Evolutionary conservation across 2,797 vertebrate species (phyloP).

Genomic region (Xiphophorus birchmanni): DNA sequence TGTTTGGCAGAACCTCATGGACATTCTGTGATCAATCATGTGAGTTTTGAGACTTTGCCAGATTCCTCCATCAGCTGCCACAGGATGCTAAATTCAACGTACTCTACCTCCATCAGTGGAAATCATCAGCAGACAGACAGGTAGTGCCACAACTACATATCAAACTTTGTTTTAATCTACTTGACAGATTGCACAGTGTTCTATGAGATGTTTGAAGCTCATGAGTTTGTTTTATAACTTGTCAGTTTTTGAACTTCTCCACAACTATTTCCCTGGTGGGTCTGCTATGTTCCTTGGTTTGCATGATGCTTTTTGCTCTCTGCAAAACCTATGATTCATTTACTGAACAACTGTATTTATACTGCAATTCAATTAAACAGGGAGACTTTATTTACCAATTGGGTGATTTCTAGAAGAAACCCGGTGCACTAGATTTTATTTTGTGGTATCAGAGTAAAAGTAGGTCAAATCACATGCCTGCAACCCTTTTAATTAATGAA

Average conservation of each 20-base stretch:
- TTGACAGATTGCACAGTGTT: not conserved
- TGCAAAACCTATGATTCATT: not conserved
- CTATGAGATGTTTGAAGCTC: not conserved
- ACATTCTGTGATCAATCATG: slow-evolving; percentile 76
- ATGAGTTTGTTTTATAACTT: not conserved
- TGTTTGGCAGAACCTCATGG: slow-evolving; percentile 76
- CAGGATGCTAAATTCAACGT: slow-evolving; percentile 69
- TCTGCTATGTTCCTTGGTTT: not conserved
- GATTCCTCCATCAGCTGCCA: slow-evolving; percentile 76
- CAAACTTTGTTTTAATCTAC: not conserved
- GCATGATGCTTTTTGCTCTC: not conserved
- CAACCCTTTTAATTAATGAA: not conserved
- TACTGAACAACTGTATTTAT: not conserved
- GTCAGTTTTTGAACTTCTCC: not conserved
- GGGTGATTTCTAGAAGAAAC: not conserved
- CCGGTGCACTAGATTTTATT: not conserved
- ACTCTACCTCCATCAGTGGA: slow-evolving; percentile 71
- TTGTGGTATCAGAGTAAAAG: not conserved
- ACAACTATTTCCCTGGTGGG: not conserved
- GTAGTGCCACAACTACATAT: slow-evolving; percentile 73
- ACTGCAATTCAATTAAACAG: not conserved
- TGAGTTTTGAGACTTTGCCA: slow-evolving; percentile 70
- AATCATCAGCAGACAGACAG: slow-evolving; percentile 79
- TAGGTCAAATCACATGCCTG: not conserved
- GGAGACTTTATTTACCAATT: not conserved